A percentile compares a stretch with the other conserved stretches of the same genome.
Conservation (phyloP, 2,113 vertebrate species). For the Gobiocypris rarus region DNA sequence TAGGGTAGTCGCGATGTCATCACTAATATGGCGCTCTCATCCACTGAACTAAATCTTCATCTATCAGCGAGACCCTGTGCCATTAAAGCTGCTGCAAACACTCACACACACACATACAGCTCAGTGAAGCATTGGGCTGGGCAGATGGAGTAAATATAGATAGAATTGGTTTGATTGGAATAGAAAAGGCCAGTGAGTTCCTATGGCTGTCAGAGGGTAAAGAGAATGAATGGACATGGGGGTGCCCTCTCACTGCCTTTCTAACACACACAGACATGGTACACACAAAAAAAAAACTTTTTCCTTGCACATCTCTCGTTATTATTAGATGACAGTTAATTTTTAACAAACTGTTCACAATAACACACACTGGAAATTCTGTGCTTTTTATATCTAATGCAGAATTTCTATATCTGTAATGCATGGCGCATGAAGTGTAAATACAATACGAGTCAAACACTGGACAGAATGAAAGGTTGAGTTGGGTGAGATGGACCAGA, state of each 20-base stretch:
- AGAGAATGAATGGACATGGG: constrained; percentile 55
- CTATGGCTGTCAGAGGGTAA: constrained; percentile 62
- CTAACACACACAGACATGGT: constrained; percentile 17
- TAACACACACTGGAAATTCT: background rate
- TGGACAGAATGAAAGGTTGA: too few relatives aligned
- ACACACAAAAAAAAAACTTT: background rate
- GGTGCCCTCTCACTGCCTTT: constrained; percentile 33
- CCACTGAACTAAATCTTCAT: constrained; percentile 66
- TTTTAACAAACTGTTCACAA: background rate
- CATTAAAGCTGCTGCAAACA: constrained; percentile 62
- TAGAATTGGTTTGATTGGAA: constrained; percentile 68
- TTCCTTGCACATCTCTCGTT: background rate
- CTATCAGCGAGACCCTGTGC: constrained; percentile 64
- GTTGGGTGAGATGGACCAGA: too few relatives aligned
- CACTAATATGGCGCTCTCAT: constrained; percentile 70
- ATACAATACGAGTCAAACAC: background rate
- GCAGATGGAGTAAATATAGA: constrained; percentile 75
- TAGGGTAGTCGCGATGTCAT: constrained; percentile 69
- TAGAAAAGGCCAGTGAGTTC: constrained; percentile 61
- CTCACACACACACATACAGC: constrained; percentile 56
- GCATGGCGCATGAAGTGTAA: background rate
- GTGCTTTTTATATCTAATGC: background rate
- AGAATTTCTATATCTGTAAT: background rate
- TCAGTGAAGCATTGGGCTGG: constrained; percentile 72
- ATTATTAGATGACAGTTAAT: background rate